Conservation (phyloP, 2,888 invertebrate species). For the Schizaphis graminum region DNA sequence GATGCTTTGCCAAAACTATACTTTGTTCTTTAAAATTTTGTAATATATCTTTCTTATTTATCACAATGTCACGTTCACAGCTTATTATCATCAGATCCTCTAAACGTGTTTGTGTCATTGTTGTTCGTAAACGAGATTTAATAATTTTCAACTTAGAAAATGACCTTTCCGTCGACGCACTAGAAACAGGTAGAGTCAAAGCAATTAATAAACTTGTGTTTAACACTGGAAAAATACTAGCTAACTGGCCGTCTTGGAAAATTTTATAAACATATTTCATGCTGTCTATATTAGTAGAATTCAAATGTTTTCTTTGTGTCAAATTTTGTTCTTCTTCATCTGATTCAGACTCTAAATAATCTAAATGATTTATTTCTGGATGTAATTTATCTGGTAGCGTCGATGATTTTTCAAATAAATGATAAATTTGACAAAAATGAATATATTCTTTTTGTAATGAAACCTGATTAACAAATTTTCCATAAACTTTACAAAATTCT, state of each 20-base stretch:
- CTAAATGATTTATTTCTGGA: background rate
- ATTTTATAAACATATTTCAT: background rate
- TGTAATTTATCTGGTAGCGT: background rate
- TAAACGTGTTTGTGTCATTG: no score
- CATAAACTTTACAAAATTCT: background rate
- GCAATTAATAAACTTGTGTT: no score
- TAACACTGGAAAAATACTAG: background rate
- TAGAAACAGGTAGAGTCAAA: no score
- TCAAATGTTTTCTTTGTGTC: background rate
- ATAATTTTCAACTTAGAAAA: no score
- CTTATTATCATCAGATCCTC: no score
- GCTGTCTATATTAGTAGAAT: background rate
- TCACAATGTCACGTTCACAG: no score
- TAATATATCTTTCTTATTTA: no score
- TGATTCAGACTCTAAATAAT: background rate
- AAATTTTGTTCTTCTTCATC: background rate
- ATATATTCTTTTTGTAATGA: slow-evolving; percentile 7
- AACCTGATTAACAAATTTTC: background rate
- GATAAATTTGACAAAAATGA: background rate
- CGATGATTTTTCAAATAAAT: background rate
- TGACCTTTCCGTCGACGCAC: no score
- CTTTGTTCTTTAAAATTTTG: no score
- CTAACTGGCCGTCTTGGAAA: no score
- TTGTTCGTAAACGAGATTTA: no score
- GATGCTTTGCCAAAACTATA: no score